Conservation (phyloP, 2,113 vertebrate genomes). For the Holacanthus passer region DNA sequence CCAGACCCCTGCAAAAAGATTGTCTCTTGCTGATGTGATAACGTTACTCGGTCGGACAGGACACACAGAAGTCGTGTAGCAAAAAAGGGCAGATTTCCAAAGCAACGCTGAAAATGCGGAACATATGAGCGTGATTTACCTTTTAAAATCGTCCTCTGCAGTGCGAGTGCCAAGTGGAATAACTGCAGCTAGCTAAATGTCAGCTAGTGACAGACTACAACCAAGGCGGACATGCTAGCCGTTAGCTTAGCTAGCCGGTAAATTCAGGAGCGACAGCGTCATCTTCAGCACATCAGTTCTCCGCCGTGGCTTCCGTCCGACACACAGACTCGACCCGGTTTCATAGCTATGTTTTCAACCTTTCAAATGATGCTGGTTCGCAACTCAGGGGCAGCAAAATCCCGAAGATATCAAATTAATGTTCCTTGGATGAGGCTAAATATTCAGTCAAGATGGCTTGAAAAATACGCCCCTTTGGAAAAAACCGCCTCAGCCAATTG, state of each 20-base stretch:
- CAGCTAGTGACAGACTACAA: constrained; percentile 75
- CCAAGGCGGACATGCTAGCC: constrained; percentile 81
- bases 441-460: constrained; percentile 86
- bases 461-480: constrained; percentile 85
- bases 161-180: constrained; percentile 56
- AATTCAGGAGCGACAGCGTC: constrained; percentile 82
- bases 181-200: constrained; percentile 69
- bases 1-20: constrained; percentile 61
- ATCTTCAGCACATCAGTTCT: constrained; percentile 75
- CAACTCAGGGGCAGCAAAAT: constrained; percentile 46
- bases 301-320: constrained; percentile 56
- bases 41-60: constrained; percentile 68
- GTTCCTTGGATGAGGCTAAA: constrained; percentile 81
- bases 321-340: constrained; percentile 46
- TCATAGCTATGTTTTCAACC: constrained; percentile 63
- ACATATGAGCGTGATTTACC: constrained; percentile 61
- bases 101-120: constrained; percentile 12
- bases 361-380: constrained; percentile 46
- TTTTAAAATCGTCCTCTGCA: constrained; percentile 61
- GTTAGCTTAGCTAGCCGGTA: constrained; percentile 82
- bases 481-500: constrained; percentile 75
- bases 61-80: constrained; percentile 56
- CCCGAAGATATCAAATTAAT: constrained; percentile 79
- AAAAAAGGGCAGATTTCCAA: constrained; percentile 24
- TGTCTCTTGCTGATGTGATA: constrained; percentile 67